Percentiles rank a stretch among this genome's conserved stretches.
These are phyloP conservation scores for Grammomys dolichurus DNA, from an alignment of 2,113 vertebrate species.

Conservation along the genomic window DNA sequence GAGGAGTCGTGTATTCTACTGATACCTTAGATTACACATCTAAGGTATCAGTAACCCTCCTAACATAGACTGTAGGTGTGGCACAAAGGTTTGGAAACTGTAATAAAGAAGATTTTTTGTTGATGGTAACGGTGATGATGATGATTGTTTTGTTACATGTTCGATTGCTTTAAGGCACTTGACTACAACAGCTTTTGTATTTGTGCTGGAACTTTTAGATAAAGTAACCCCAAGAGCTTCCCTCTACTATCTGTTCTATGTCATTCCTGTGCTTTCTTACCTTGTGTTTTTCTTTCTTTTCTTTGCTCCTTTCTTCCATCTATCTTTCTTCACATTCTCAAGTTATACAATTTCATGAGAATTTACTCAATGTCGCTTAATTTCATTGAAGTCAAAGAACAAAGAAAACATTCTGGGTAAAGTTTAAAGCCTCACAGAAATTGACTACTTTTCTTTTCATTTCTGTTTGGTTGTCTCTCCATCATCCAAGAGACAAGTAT, in stretches of 20 bases:
- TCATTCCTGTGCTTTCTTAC: not conserved
- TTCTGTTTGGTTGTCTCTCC: slow-evolving; percentile 73
- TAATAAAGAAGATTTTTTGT: not conserved
- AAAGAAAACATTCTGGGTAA: not conserved
- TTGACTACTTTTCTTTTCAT: slow-evolving; percentile 22
- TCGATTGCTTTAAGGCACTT: not conserved
- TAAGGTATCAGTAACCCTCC: no score
- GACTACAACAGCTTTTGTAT: not conserved
- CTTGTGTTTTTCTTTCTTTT: not conserved
- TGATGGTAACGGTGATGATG: not conserved
- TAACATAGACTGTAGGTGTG: not conserved
- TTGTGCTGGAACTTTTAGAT: not conserved
- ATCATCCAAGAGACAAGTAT: slow-evolving; percentile 80
- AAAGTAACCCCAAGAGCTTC: rapidly evolving
- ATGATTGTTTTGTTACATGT: not conserved
- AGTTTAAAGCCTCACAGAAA: slow-evolving; percentile 39
- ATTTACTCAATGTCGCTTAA: not conserved
- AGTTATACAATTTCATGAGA: not conserved
- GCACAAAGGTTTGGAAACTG: not conserved
- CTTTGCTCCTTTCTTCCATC: not conserved
- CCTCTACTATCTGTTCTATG: not conserved
- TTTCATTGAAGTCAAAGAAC: slow-evolving; percentile 33
- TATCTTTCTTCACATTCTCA: not conserved
- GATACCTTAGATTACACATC: no score
- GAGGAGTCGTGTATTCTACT: not conserved